Evolutionary conservation across 1,140 invertebrate genomes (phyloP).

Genomic region (Leptopilina boulardi): DNA sequence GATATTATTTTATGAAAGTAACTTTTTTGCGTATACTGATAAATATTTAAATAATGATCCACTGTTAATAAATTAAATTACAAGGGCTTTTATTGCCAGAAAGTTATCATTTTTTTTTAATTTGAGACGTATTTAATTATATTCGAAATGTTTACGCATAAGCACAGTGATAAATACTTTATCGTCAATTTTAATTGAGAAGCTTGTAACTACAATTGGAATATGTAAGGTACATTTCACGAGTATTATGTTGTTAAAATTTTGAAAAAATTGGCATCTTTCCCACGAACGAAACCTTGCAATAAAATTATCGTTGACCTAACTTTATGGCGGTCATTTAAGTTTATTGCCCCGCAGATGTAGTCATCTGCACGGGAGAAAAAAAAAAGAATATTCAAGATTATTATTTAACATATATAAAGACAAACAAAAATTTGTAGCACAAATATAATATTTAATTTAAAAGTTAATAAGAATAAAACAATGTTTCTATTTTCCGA

Average conservation of each 20-base stretch:
- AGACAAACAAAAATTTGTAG: too few species aligned
- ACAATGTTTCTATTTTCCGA: too few species aligned
- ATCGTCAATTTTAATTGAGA: background rate
- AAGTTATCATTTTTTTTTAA: too few species aligned
- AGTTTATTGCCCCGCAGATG: constrained; percentile 18
- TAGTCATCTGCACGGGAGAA: background rate
- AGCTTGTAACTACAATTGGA: constrained; percentile 16
- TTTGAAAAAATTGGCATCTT: constrained; percentile 30
- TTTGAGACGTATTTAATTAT: background rate
- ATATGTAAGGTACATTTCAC: background rate
- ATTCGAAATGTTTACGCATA: background rate
- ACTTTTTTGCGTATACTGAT: too few species aligned
- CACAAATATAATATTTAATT: too few species aligned
- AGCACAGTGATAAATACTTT: background rate
- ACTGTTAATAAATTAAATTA: too few species aligned
- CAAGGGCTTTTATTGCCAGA: too few species aligned
- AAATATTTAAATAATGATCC: too few species aligned
- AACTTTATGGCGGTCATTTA: constrained; percentile 26
- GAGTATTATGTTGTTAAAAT: background rate
- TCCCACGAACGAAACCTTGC: constrained; percentile 8
- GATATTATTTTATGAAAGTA: too few species aligned
- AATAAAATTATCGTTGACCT: constrained; percentile 24
- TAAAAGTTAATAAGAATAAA: too few species aligned
- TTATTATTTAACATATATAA: too few species aligned
- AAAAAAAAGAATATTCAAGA: background rate